Percentiles rank a stretch among this genome's conserved stretches.
Conservation (phyloP, 2,797 vertebrate species). For the Pipistrellus pygmaeus region DNA sequence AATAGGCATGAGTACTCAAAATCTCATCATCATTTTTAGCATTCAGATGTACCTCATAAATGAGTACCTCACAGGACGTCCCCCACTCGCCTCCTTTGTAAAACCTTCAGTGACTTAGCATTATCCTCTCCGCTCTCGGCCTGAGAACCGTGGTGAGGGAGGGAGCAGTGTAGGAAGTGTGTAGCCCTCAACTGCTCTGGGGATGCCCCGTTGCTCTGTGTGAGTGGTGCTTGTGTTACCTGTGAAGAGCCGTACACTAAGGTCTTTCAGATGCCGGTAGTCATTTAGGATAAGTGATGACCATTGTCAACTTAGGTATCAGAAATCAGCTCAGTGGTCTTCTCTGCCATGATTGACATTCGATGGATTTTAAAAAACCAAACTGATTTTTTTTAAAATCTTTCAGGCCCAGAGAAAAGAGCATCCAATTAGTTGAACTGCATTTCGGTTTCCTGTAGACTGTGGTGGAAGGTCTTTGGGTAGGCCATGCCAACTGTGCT, state of each 20-base stretch:
- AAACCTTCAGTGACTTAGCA: not conserved
- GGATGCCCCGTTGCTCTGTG: too few species aligned
- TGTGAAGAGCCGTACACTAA: too few species aligned
- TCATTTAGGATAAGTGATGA: not conserved
- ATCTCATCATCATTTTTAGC: not conserved
- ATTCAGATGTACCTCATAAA: conserved; percentile 16
- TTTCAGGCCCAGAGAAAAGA: not conserved
- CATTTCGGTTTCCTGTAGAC: not conserved
- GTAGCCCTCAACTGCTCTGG: too few species aligned
- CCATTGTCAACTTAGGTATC: not conserved
- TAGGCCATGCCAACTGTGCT: not conserved
- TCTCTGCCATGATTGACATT: conserved; percentile 7
- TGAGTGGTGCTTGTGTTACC: too few species aligned
- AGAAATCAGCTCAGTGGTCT: not conserved
- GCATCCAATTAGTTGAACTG: not conserved
- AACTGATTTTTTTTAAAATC: conserved; percentile 24
- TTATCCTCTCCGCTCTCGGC: not conserved
- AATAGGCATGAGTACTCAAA: not conserved
- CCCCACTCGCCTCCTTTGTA: not conserved
- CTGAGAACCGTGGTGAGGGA: not conserved
- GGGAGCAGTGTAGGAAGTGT: too few species aligned
- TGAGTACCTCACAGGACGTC: not conserved
- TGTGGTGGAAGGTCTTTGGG: not conserved
- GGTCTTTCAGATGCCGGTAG: too few species aligned
- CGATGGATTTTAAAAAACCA: conserved; percentile 19